phyloP scores from a whole-genome alignment of 2,888 invertebrate genomes.

The Aricia artaxerxes region DNA sequence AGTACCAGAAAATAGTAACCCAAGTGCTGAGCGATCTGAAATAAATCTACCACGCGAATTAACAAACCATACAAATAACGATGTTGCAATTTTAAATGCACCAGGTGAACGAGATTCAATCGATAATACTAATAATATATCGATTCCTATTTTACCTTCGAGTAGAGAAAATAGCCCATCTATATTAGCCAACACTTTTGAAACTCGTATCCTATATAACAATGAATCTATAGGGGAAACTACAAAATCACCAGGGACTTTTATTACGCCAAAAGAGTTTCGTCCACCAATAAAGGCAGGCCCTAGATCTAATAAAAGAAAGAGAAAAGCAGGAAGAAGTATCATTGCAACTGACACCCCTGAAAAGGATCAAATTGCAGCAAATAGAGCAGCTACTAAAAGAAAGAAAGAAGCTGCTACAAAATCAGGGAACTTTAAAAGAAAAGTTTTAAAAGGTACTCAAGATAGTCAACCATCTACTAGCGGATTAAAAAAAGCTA shows the following conservation, averaged over 20 bases:
- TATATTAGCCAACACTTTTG: slow-evolving; percentile 20
- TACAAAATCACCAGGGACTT: slow-evolving; percentile 10
- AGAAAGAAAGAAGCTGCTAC: slow-evolving; percentile 15
- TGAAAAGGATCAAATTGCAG: slow-evolving; percentile 25
- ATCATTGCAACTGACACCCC: slow-evolving; percentile 25
- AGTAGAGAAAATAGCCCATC: slow-evolving; percentile 25
- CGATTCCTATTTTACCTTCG: slow-evolving; percentile 11
- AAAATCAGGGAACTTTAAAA: slow-evolving; percentile 22
- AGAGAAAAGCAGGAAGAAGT: slow-evolving; percentile 22
- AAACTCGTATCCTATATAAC: not conserved
- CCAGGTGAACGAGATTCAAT: not conserved
- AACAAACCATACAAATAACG: not conserved
- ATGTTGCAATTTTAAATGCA: slow-evolving; percentile 4
- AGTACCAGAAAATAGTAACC: slow-evolving; percentile 7
- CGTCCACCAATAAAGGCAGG: slow-evolving; percentile 29
- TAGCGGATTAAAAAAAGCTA: slow-evolving; percentile 20
- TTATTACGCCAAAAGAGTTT: slow-evolving; percentile 26
- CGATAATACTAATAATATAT: slow-evolving; percentile 19
- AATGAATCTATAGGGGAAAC: slow-evolving; percentile 6
- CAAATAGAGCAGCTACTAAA: slow-evolving; percentile 13
- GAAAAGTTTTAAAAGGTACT: slow-evolving; percentile 26
- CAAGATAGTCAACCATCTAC: slow-evolving; percentile 18
- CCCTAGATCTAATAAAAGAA: slow-evolving; percentile 26
- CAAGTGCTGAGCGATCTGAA: slow-evolving; percentile 1
- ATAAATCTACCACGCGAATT: slow-evolving; percentile 1